Evolutionary conservation across 2,888 invertebrate genomes (phyloP).

Genomic region (Mycogona germanica): DNA sequence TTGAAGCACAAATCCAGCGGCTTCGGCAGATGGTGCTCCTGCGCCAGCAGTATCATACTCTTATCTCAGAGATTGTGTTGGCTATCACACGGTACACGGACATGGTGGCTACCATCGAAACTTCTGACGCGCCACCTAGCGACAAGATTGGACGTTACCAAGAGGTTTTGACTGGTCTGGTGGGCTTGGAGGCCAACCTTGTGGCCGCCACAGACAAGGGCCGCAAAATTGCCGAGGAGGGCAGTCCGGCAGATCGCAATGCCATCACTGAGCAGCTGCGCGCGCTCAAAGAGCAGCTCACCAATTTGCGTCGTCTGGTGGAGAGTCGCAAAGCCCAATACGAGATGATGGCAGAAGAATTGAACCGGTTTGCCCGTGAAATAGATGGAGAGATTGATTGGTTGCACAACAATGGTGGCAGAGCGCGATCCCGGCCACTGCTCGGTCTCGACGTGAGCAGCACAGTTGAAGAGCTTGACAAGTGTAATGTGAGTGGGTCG

Average conservation of each 20-base stretch:
- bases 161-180: conserved; percentile 70
- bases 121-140: conserved; percentile 54
- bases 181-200: conserved; percentile 76
- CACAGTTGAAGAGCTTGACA: conserved; percentile 66
- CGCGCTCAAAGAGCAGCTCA: conserved; percentile 68
- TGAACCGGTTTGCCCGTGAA: conserved; percentile 63
- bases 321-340: conserved; percentile 78
- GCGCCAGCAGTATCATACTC: conserved; percentile 75
- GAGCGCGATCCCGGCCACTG: conserved; percentile 67
- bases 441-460: conserved; percentile 44
- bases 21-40: conserved; percentile 62
- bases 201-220: conserved; percentile 84
- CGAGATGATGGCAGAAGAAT: conserved; percentile 75
- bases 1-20: conserved; percentile 62
- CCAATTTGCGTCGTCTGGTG: conserved; percentile 62
- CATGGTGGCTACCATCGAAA: conserved; percentile 71
- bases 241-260: conserved; percentile 73
- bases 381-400: conserved; percentile 70
- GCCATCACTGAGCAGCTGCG: conserved; percentile 77
- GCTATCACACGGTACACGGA: conserved; percentile 79
- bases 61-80: conserved; percentile 74
- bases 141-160: conserved; percentile 80
- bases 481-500: conserved; percentile 51
- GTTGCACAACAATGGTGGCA: conserved; percentile 68
- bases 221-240: conserved; percentile 82